Evolutionary conservation across 2,888 invertebrate genomes (phyloP), one percentile per base, ranked within the genome.

Genomic region (Steinernema scapterisci): DNA sequence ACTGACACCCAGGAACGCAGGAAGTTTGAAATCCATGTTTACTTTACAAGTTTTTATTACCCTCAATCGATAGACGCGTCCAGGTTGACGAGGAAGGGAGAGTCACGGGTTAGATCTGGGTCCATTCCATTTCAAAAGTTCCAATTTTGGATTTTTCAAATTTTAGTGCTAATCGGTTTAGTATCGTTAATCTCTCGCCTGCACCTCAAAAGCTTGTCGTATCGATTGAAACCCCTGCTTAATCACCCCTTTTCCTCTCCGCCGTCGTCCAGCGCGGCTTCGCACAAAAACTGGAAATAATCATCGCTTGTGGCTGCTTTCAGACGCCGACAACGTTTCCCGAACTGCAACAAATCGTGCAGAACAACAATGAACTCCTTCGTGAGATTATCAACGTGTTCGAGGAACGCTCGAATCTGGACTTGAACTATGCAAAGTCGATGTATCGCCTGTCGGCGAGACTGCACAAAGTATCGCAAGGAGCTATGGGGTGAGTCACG

Each of bases 371-470:
- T 63, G 80, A 81, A 19, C 72, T 77, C 16, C 56, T 82, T 7
- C 77, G 75, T n/a, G 82, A 82, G 56, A 76, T 82, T 16, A 78
- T 82, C 11, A 56, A 75, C 16, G 78, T 80, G 27, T 78, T 82
- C 38, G 82, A 82, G 51, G 82, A 82, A 51, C 81, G 76, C 71
- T 80, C 80, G 0, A 78, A 78, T n/a, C 72, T 82, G 27, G 82
- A 81, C 73, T 79, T 79, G 51, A 79, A 80, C 25, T 82, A 82
- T 63, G 80, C 82, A 25, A 82, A 82, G 74, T 76, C 79, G 43
- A 73, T 82, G 76, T 78, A 82, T 63, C 81, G 81, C 38, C 73
- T 82, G 21, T 79, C 82, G 13, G 76, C 77, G 16, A 48, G 78
- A 16, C 63, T 82, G 43, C 82, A 82, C 72, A 82, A 82, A 46